Percentiles rank a stretch among this genome's conserved stretches.
Conservation (phyloP, 2,888 invertebrate genomes). For the Patella pellucida region DNA sequence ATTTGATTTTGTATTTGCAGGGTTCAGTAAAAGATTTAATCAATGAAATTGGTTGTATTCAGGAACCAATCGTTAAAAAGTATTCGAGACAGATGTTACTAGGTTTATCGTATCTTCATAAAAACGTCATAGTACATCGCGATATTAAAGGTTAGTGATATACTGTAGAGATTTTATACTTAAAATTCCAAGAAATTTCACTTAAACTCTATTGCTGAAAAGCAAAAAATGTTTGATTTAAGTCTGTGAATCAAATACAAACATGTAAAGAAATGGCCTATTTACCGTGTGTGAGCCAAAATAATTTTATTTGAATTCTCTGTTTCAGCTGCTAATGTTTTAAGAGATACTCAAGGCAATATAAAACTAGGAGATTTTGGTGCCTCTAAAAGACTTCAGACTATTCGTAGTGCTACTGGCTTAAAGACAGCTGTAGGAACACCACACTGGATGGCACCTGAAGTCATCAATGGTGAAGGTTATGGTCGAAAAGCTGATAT, state of each 20-base stretch:
- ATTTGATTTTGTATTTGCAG: constrained; percentile 47
- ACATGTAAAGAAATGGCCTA: too few species aligned
- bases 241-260: too few species aligned
- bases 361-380: constrained; percentile 74
- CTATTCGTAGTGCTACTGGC: constrained; percentile 61
- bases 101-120: constrained; percentile 72
- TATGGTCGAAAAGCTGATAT: constrained; percentile 71
- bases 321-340: constrained; percentile 71
- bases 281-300: too few species aligned
- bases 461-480: constrained; percentile 70
- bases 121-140: constrained; percentile 72
- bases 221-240: too few species aligned
- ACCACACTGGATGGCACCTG: constrained; percentile 72
- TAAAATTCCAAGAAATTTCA: too few species aligned
- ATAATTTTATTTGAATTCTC: background rate
- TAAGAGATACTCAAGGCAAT: constrained; percentile 71
- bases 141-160: constrained; percentile 71
- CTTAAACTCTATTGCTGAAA: too few species aligned
- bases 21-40: constrained; percentile 73
- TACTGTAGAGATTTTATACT: background rate
- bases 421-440: constrained; percentile 69
- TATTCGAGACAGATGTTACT: constrained; percentile 72
- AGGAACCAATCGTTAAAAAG: constrained; percentile 67
- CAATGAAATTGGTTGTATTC: constrained; percentile 69
- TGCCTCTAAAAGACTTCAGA: constrained; percentile 71